Evolutionary conservation across 2,888 invertebrate species (phyloP).

Genomic region (Cheilosia soror): DNA sequence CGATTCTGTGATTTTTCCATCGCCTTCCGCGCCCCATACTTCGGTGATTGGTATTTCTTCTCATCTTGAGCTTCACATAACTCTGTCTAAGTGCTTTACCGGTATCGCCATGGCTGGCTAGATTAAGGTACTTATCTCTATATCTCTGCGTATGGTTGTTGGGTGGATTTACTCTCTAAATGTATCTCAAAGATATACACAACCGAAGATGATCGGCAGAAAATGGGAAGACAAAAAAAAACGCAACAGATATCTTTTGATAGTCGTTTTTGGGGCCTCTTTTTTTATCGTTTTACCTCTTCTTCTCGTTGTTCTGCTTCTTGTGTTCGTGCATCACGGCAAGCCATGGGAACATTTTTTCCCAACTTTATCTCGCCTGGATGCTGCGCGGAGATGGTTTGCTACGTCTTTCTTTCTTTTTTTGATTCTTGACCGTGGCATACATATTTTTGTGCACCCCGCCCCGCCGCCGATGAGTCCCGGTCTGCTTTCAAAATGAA

Average conservation of each 20-base stretch:
- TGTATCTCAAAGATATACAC: conserved; percentile 47
- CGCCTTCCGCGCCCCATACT: background rate
- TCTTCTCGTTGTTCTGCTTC: conserved; percentile 39
- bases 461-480: conserved; percentile 6
- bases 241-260: conserved; percentile 57
- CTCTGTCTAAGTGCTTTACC: conserved; percentile 67
- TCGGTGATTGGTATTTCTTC: conserved; percentile 50
- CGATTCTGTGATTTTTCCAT: conserved; percentile 55
- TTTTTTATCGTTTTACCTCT: conserved; percentile 33
- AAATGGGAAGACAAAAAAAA: conserved; percentile 36
- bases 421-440: conserved; percentile 74
- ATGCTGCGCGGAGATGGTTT: conserved; percentile 50
- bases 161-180: conserved; percentile 51
- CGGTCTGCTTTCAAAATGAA: conserved; percentile 63
- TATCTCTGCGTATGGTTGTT: conserved; percentile 47
- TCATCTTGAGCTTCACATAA: conserved; percentile 24
- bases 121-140: conserved; percentile 64
- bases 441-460: conserved; percentile 67
- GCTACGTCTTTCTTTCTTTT: conserved; percentile 30
- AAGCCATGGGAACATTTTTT: conserved; percentile 73
- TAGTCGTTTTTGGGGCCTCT: conserved; percentile 32
- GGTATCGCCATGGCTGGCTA: conserved; percentile 53
- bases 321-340: conserved; percentile 65
- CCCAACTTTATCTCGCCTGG: conserved; percentile 50
- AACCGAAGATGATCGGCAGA: conserved; percentile 63